These are phyloP conservation scores for Caenorhabditis imperialis DNA, from an alignment of 2,888 invertebrate genomes.

Conservation along the genomic window DNA sequence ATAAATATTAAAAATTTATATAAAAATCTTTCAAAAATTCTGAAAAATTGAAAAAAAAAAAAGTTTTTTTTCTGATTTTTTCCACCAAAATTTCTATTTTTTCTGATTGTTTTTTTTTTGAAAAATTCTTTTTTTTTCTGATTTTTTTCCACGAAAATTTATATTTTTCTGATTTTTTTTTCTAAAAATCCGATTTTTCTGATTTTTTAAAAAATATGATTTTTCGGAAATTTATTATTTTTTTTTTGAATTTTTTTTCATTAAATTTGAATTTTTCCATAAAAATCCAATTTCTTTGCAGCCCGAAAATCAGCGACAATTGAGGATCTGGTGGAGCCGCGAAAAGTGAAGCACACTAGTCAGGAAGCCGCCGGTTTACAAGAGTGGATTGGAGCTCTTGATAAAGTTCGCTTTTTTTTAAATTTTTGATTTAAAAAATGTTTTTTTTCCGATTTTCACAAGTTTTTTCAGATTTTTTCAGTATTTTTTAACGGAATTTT, in stretches of 20 bases:
- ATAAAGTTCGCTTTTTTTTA: constrained; percentile 34
- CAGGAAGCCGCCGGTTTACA: constrained; percentile 39
- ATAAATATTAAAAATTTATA: too few relatives aligned
- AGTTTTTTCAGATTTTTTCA: neutral
- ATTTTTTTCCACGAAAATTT: neutral
- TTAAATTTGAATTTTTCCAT: neutral
- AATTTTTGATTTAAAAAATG: constrained; percentile 2
- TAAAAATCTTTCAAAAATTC: too few relatives aligned
- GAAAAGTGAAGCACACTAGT: constrained; percentile 33
- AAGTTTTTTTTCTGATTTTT: neutral
- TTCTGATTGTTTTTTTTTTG: too few relatives aligned
- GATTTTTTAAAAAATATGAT: too few relatives aligned
- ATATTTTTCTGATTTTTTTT: too few relatives aligned
- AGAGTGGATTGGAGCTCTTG: constrained; percentile 55
- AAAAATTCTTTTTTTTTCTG: too few relatives aligned
- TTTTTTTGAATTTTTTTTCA: too few relatives aligned
- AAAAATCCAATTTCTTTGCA: neutral
- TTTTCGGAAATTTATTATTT: neutral
- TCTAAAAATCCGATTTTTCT: too few relatives aligned
- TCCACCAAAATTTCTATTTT: neutral
- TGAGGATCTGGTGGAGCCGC: constrained; percentile 61
- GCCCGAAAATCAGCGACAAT: constrained; percentile 33
- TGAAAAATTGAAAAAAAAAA: too few relatives aligned
- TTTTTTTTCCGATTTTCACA: neutral
- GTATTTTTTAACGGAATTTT: too few relatives aligned